These are phyloP conservation scores for Odontamblyopus rebecca DNA, from an alignment of 2,797 vertebrate species.

Conservation along the genomic window DNA sequence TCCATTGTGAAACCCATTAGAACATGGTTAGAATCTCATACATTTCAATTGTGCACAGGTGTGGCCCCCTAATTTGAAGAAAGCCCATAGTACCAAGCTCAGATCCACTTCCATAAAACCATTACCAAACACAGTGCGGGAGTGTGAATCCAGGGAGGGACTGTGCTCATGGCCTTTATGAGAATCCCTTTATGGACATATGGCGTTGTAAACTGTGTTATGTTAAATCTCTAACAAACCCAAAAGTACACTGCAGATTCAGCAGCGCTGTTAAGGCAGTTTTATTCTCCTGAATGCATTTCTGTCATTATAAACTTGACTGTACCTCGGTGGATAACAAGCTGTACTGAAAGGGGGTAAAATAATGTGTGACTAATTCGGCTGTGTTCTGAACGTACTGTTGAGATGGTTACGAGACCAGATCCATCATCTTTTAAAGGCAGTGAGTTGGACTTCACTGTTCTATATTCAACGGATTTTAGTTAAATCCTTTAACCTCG, in stretches of 20 bases:
- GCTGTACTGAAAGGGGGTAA: too few relatives aligned
- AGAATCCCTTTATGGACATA: constrained; percentile 28
- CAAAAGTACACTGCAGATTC: background rate
- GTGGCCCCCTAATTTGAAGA: constrained; percentile 21
- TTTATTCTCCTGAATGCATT: background rate
- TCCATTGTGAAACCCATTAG: too few relatives aligned
- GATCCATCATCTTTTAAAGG: too few relatives aligned
- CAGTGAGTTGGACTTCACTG: too few relatives aligned
- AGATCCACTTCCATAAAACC: constrained; percentile 33
- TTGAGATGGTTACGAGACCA: too few relatives aligned
- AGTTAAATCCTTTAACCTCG: too few relatives aligned
- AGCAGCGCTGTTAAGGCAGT: background rate
- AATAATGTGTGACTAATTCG: background rate
- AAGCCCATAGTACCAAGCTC: constrained; percentile 26
- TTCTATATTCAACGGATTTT: too few relatives aligned
- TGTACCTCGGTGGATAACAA: background rate
- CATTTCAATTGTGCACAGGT: too few relatives aligned
- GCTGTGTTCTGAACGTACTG: too few relatives aligned
- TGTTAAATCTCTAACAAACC: background rate
- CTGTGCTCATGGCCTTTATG: constrained; percentile 16
- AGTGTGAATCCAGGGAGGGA: constrained; percentile 5
- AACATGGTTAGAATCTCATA: too few relatives aligned
- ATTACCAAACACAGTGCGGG: constrained; percentile 31
- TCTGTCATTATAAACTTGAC: background rate
- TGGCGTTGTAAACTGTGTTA: constrained; percentile 21